phyloP scores from a whole-genome alignment of 2,888 invertebrate species.

The Oxycera nigricornis region DNA sequence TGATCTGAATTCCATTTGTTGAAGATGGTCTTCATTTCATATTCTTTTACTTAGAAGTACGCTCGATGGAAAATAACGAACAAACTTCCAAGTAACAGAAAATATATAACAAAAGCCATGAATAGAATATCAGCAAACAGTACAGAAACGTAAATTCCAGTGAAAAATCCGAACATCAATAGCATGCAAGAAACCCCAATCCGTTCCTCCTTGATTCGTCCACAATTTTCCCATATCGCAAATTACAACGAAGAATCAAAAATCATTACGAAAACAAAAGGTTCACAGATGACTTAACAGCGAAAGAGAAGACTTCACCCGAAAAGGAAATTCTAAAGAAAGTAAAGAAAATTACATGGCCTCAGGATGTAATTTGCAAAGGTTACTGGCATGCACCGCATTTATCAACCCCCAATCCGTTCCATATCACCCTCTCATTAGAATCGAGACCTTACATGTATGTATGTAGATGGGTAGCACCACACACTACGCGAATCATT shows the following conservation, averaged over 20 bases:
- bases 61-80: too few species aligned
- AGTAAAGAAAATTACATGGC: not conserved
- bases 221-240: not conserved
- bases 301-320: not conserved
- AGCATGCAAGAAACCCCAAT: too few species aligned
- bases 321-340: not conserved
- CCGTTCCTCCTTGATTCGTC: too few species aligned
- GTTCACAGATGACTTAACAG: not conserved
- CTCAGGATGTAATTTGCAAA: conserved; percentile 8
- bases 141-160: too few species aligned
- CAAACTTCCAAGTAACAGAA: too few species aligned
- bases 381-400: not conserved
- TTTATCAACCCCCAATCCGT: not conserved
- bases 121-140: too few species aligned
- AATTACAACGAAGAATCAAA: not conserved
- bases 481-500: not conserved
- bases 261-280: conserved; percentile 4
- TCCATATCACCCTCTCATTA: not conserved
- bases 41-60: too few species aligned
- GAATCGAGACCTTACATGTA: not conserved
- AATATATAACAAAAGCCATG: too few species aligned
- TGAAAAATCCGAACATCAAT: too few species aligned
- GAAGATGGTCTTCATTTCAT: too few species aligned
- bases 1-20: too few species aligned
- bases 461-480: not conserved